A percentile compares a stretch with the other conserved stretches of the same genome.
phyloP scores from a whole-genome alignment of 2,797 vertebrate genomes.

The Pristis pectinata region DNA sequence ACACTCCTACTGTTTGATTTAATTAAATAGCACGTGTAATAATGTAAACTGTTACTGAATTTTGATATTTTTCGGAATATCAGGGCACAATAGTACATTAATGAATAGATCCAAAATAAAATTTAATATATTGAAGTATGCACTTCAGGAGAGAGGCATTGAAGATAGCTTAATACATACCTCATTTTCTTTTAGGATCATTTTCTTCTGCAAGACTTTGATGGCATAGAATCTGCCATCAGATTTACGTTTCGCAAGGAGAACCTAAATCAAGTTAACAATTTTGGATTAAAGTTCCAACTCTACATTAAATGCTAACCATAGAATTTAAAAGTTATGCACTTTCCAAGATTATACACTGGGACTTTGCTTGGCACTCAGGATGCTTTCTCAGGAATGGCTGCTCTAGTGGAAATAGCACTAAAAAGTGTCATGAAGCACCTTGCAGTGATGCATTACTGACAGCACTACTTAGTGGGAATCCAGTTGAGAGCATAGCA shows the following conservation, averaged over 20 bases:
- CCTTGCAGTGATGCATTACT: too few relatives aligned
- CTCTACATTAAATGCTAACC: background rate
- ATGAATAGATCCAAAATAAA: too few relatives aligned
- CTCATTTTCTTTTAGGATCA: slow-evolving; percentile 95
- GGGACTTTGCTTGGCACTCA: background rate
- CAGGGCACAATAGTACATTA: background rate
- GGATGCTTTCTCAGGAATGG: background rate
- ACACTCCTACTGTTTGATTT: background rate
- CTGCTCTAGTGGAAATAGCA: too few relatives aligned
- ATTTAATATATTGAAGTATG: background rate
- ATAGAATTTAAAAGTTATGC: background rate
- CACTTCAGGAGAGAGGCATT: background rate
- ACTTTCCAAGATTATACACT: background rate
- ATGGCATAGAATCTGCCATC: slow-evolving; percentile 86
- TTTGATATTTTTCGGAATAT: background rate
- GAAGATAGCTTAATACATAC: slow-evolving; percentile 53
- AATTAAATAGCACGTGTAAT: background rate
- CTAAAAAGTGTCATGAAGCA: too few relatives aligned
- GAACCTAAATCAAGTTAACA: slow-evolving; percentile 64
- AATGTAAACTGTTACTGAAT: background rate
- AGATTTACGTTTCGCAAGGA: slow-evolving; percentile 85
- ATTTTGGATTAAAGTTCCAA: background rate
- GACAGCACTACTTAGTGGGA: too few relatives aligned
- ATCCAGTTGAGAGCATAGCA: too few relatives aligned
- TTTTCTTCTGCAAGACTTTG: slow-evolving; percentile 95